Conservation (phyloP, 2,888 invertebrate species). For the Slavum lentiscoides region DNA sequence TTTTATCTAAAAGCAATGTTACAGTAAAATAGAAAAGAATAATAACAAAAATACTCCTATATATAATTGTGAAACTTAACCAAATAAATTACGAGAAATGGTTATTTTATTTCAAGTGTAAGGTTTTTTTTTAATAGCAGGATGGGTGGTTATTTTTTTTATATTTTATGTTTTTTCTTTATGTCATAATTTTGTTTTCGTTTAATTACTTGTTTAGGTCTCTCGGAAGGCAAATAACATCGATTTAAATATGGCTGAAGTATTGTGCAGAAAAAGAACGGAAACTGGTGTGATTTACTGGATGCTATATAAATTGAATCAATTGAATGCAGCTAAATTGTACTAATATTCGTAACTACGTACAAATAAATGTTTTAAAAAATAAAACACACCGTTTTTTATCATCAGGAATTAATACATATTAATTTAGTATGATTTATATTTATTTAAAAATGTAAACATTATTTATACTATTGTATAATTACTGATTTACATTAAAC, state of each 20-base stretch:
- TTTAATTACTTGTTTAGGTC: slow-evolving; percentile 6
- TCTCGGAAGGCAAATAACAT: slow-evolving; percentile 2
- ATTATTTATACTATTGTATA: too few species aligned
- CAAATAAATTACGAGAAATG: too few species aligned
- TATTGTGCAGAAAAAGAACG: slow-evolving; percentile 40
- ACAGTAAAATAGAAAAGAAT: neutral
- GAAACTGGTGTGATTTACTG: slow-evolving; percentile 27
- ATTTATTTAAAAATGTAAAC: too few species aligned
- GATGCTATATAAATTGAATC: neutral
- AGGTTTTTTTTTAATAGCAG: too few species aligned
- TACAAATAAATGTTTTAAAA: neutral
- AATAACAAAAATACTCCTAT: neutral
- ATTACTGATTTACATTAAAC: too few species aligned
- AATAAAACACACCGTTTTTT: neutral
- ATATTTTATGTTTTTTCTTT: neutral
- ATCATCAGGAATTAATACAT: neutral
- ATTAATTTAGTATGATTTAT: too few species aligned
- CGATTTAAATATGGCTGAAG: slow-evolving; percentile 10
- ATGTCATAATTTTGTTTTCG: neutral
- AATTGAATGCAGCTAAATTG: neutral
- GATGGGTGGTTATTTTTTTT: neutral
- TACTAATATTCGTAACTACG: neutral
- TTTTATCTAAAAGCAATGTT: too few species aligned
- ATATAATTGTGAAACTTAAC: too few species aligned
- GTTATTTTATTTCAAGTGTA: too few species aligned